Percentiles rank a stretch among this genome's conserved stretches.
Evolutionary conservation across 2,797 vertebrate species (phyloP).

Genomic region (Scolopax rusticola): DNA sequence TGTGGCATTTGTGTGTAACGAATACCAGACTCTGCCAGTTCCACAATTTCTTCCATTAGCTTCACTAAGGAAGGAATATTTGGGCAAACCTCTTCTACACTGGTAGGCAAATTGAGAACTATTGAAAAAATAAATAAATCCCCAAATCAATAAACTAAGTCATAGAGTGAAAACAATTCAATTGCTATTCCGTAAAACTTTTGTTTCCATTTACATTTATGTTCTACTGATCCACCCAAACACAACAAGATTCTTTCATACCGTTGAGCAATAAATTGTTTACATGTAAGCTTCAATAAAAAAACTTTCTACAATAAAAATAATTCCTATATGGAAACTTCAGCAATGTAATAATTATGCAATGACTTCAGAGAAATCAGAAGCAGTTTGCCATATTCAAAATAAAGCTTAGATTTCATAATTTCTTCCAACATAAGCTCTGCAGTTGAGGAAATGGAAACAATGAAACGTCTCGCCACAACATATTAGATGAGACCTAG

Average conservation of each 20-base stretch:
- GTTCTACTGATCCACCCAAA: not conserved
- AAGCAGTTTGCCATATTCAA: not conserved
- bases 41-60: conserved; percentile 92
- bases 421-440: not conserved
- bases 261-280: not conserved
- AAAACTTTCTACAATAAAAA: not conserved
- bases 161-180: not conserved
- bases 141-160: not conserved
- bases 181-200: not conserved
- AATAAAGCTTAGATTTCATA: not conserved
- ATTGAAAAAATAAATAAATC: not conserved
- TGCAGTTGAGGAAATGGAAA: not conserved
- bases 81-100: conserved; percentile 88
- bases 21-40: conserved; percentile 92
- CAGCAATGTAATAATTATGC: not conserved
- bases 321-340: not conserved
- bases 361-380: not conserved
- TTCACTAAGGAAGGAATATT: conserved; percentile 91
- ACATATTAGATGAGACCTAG: not conserved
- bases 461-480: not conserved
- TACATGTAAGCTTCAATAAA: not conserved
- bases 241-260: not conserved
- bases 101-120: conserved; percentile 86
- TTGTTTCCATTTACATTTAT: not conserved
- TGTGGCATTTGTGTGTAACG: conserved; percentile 96